These are phyloP conservation scores for Luffia ferchaultella DNA, from an alignment of 2,888 invertebrate genomes.

Conservation along the genomic window DNA sequence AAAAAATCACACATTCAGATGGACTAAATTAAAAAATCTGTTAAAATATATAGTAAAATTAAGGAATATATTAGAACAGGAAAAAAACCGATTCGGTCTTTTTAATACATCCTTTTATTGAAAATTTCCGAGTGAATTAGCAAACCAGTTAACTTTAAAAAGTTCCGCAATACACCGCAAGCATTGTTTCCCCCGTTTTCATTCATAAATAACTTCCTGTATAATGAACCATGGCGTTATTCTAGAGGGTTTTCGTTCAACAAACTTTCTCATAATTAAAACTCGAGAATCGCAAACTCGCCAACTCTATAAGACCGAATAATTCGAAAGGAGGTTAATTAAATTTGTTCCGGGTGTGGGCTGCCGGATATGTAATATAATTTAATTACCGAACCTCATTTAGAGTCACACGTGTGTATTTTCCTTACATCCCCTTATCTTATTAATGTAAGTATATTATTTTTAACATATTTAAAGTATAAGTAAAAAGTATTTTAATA, in stretches of 20 bases:
- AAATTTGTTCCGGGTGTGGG: neutral
- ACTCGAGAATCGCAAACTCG: neutral
- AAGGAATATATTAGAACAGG: too few relatives aligned
- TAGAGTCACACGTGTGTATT: neutral
- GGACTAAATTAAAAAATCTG: too few relatives aligned
- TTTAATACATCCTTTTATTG: neutral
- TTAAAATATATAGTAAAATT: too few relatives aligned
- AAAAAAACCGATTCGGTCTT: too few relatives aligned
- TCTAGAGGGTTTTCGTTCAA: neutral
- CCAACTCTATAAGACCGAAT: neutral
- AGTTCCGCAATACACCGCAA: neutral
- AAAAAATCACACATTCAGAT: too few relatives aligned
- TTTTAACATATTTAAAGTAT: too few relatives aligned
- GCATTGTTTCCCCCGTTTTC: neutral
- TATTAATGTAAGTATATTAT: too few relatives aligned
- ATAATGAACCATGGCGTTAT: neutral
- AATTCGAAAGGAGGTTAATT: neutral
- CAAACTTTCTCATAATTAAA: neutral
- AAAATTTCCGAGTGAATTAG: neutral
- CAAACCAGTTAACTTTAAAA: neutral
- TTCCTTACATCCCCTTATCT: too few relatives aligned
- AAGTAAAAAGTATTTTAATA: too few relatives aligned
- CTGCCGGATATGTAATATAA: neutral
- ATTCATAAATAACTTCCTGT: neutral
- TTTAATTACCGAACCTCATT: neutral